Evolutionary conservation across 1,140 invertebrate species (phyloP).

Genomic region (Diabrotica undecimpunctata): DNA sequence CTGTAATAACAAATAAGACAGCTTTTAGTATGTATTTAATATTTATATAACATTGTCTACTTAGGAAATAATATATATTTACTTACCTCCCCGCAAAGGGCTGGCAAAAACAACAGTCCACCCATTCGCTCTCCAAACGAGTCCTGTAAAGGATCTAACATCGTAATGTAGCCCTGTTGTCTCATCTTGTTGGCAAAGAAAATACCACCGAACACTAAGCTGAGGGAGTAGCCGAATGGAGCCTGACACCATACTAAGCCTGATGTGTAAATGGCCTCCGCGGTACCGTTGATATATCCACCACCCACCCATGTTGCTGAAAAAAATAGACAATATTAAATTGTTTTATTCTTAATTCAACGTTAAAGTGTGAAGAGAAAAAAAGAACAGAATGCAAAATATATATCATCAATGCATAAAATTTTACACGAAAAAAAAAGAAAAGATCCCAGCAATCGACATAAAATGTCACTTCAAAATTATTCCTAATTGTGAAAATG

Average conservation of each 20-base stretch:
- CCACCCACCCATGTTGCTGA: conserved; percentile 97
- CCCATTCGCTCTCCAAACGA: conserved; percentile 96
- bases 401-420: no score
- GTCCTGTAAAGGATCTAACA: conserved; percentile 97
- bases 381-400: no score
- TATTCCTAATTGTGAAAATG: no score
- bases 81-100: conserved; percentile 81
- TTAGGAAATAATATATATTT: no score
- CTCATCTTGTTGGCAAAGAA: conserved; percentile 99
- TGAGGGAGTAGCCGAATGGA: conserved; percentile 94
- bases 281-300: conserved; percentile 98
- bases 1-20: conserved; percentile 48
- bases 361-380: no score
- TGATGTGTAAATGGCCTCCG: conserved; percentile 88
- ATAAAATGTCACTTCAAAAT: no score
- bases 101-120: conserved; percentile 92
- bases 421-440: no score
- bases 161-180: conserved; percentile 95
- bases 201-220: conserved; percentile 89
- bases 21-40: no score
- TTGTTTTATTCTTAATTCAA: no score
- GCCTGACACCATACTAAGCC: conserved; percentile 96
- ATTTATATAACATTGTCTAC: no score
- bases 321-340: conserved; percentile 27
- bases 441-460: no score